Conservation (phyloP, 2,797 vertebrate species). For the Myotis daubentonii region DNA sequence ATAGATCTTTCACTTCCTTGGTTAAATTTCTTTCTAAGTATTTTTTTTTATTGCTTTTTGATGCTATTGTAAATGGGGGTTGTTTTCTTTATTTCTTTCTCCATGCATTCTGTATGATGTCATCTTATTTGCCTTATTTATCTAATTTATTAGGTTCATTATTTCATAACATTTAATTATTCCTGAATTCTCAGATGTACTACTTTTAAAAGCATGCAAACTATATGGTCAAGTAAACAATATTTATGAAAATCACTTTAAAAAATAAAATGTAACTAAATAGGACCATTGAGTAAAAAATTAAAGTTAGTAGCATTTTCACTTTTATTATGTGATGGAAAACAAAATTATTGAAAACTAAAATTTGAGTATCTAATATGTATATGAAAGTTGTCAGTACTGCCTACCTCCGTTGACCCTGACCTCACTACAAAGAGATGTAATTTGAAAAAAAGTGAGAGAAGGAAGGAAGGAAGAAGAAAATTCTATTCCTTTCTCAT, state of each 20-base stretch:
- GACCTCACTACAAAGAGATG: not conserved
- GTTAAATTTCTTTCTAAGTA: too few species aligned
- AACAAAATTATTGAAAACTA: not conserved
- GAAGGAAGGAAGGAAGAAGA: not conserved
- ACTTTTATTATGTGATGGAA: not conserved
- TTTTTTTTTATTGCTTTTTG: too few species aligned
- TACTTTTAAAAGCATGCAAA: not conserved
- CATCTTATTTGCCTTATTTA: not conserved
- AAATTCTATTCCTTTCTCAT: not conserved
- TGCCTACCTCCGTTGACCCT: not conserved
- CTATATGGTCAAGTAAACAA: not conserved
- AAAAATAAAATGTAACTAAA: constrained; percentile 8
- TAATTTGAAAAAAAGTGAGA: not conserved
- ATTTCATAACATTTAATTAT: not conserved
- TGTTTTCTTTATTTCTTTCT: not conserved
- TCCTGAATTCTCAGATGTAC: not conserved
- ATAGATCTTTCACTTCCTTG: too few species aligned
- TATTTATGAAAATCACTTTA: not conserved
- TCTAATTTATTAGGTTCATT: not conserved
- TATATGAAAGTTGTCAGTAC: not conserved
- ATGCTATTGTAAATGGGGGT: not conserved
- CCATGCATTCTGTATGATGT: not conserved
- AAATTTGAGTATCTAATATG: not conserved
- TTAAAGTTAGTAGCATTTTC: not conserved
- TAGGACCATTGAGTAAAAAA: not conserved